Percentiles rank a stretch among this genome's conserved stretches.
Conservation (phyloP, 2,888 invertebrate species). For the Ornithoptera priamus region DNA sequence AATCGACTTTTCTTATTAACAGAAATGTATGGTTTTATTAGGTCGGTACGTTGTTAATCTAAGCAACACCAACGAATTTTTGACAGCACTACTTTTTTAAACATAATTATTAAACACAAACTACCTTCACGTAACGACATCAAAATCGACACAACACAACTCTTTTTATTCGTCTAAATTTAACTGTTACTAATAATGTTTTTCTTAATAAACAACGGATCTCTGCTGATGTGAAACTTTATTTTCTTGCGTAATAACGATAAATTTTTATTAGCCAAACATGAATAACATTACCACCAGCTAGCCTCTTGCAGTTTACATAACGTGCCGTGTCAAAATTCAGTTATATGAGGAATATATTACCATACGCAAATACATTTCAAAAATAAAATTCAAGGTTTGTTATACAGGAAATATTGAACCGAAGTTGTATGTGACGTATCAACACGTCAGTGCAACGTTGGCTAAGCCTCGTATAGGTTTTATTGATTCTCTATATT, state of each 20-base stretch:
- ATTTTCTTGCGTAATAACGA: neutral
- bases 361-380: slow-evolving; percentile 30
- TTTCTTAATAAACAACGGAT: neutral
- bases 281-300: neutral
- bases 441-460: slow-evolving; percentile 31
- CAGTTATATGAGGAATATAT: slow-evolving; percentile 18
- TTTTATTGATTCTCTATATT: slow-evolving; percentile 27
- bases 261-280: neutral
- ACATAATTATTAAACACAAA: no score
- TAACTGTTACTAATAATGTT: no score
- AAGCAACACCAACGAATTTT: no score
- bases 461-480: slow-evolving; percentile 31
- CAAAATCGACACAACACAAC: no score
- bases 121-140: no score
- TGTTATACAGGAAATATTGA: slow-evolving; percentile 37
- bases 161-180: no score
- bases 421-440: slow-evolving; percentile 36
- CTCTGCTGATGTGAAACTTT: neutral
- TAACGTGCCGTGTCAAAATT: slow-evolving; percentile 25
- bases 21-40: no score
- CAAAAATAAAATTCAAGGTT: slow-evolving; percentile 38
- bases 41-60: no score
- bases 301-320: slow-evolving; percentile 3
- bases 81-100: no score
- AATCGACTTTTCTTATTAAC: no score